phyloP scores from a whole-genome alignment of 2,888 invertebrate species.

The Chorisops tibialis region DNA sequence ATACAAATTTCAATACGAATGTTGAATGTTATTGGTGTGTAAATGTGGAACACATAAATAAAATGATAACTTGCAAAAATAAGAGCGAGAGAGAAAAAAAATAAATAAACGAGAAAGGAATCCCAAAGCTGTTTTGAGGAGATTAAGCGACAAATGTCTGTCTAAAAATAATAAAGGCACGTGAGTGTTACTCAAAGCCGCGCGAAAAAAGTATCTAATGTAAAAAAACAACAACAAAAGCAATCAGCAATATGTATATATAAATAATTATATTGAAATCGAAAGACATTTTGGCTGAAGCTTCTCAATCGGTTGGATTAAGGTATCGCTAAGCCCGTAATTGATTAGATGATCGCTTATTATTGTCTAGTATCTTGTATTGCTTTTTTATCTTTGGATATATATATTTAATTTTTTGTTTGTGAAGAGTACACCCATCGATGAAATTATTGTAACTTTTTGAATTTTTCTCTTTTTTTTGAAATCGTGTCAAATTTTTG shows the following conservation, averaged over 20 bases:
- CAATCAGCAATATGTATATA: background rate
- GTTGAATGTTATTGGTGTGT: background rate
- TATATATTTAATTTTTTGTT: no score
- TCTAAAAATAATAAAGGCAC: slow-evolving; percentile 8
- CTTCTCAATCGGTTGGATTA: background rate
- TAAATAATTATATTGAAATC: slow-evolving; percentile 7
- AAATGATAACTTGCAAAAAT: no score
- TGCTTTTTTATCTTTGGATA: no score
- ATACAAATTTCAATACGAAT: no score
- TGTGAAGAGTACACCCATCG: no score
- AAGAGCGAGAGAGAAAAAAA: no score
- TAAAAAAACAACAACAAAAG: background rate
- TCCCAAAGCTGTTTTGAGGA: background rate
- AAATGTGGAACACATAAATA: background rate
- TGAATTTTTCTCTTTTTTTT: no score
- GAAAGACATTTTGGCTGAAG: background rate
- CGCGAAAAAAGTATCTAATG: background rate
- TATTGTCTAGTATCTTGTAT: background rate
- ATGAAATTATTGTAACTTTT: no score
- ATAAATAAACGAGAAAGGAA: no score
- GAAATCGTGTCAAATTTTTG: no score
- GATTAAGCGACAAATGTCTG: slow-evolving; percentile 2
- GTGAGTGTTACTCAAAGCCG: slow-evolving; percentile 11
- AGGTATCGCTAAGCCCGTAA: background rate
- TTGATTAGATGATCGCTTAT: slow-evolving; percentile 1